Base-by-base conservation (phyloP, 2,113 vertebrate species). In the Catharus fuscescens region DNA sequence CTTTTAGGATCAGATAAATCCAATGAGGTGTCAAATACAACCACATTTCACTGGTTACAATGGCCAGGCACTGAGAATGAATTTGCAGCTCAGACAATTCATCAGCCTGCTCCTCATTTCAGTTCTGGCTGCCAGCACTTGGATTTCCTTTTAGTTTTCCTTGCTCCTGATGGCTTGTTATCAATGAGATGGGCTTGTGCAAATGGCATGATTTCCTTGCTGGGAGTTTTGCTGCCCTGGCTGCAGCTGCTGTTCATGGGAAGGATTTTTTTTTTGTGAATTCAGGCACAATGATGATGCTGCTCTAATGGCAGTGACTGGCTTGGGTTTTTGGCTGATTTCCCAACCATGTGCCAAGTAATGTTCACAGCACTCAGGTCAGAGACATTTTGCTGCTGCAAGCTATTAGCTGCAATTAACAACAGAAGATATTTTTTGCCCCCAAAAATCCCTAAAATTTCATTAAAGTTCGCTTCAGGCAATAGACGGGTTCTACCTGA, bases 1-100 rank as follows among this genome's bases (percentile, higher is more conserved):
- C 88, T 73, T 88, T 76, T 29, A 76, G 48, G n/a, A 54, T 44
- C 85, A 42, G 32, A 57, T 2, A 82, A 66, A 95, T 85, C 54
- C 62, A 82, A 20, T 34, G 53, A 70, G 29, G 83, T 91, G 73
- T 47, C 77, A 92, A 87, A 93, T 54, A 76, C 10, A 95, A 91
- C 53, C 57, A 64, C 50, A 60, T 92, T 93, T 88, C 72, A 57
- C 73, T 91, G 91, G 64, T 90, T 73, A 70, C 52, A 73, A 20
- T 21, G 20, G n/a, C 4, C 40, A 93, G 80, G 40, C 61, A 62
- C 71, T 53, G 84, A 92, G 79, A 86, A 80, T 32, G 69, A 70
- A 95, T 90, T 62, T 80, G 72, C 74, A 90, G 76, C 56, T 70
- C 45, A 86, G 67, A 66, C 64, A 65, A 78, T 90, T 88, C 66